Evolutionary conservation across 2,113 vertebrate genomes (phyloP), one percentile per base, ranked within the genome.

Genomic region (Urocolius indicus): DNA sequence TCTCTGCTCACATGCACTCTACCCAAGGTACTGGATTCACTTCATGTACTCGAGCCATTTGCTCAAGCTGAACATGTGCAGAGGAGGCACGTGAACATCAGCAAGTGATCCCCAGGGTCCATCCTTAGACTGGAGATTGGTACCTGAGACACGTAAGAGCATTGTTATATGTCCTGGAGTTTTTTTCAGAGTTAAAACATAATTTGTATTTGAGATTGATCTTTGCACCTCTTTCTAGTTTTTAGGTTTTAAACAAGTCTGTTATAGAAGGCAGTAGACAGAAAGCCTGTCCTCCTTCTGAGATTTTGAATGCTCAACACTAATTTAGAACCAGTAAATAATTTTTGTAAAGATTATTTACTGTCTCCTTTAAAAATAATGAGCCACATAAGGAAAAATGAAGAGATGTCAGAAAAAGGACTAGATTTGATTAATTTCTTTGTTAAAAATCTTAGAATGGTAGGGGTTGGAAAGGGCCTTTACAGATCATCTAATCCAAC

Each of bases 21-120:
- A 41, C 51, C 32, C 69, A 48, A 48, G 13, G 17, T 5, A 21
- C 4, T 51, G 49, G 11, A n/a, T 77, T 75, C 58, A 23, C 41
- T 62, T 26, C 13, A 22, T 12, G 11, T 36, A 46, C 41, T 88
- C 51, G 65, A 69, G 29, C 11, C 9, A 9, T 51, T 77, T 26
- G 12, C 32, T 75, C 8, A 34, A 86, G 17, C 4, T 2, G 1
- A 51, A 45, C 38, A 43, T 6, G 17, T 18, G 36, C 24, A 43
- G 32, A 71, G 32, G 16, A 36, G 66, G 61, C 29, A 30, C 2
- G 0, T 0, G 5, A 27, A 30, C 32, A 51, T 8, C 20, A 41
- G 26, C 0, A 1, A 24, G 58, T 5, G 26, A 7, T 3, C 16
- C 36, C 9, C 48, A 18, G 17, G 2, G 46, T 34, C 58, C 17